Evolutionary conservation across 2,888 invertebrate genomes (phyloP), one percentile per base, ranked within the genome.

Genomic region (Belgica antarctica): DNA sequence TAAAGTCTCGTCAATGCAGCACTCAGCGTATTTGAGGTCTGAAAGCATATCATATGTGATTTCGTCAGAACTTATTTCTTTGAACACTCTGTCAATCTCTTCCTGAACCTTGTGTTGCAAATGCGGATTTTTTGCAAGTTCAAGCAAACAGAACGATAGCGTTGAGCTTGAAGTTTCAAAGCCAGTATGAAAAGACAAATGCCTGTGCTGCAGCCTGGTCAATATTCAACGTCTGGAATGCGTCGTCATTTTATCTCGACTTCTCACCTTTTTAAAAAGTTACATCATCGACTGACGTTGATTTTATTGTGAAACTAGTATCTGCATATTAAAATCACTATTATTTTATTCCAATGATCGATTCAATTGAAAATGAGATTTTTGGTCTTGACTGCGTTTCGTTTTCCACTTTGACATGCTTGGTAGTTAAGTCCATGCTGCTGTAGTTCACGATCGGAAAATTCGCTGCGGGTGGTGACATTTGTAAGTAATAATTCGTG

Each of bases 321-420:
- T n/a, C n/a, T n/a, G n/a, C n/a, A n/a, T n/a, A n/a, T n/a, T n/a
- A n/a, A n/a, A n/a, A n/a, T n/a, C n/a, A n/a, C n/a, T 22, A 1
- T 22, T 79, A 83, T 74, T 83, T 82, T 31, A 84, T 82, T n/a
- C 86, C 86, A 73, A 87, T 87, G 72, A 88, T 86, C n/a, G 87
- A 85, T 75, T 87, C 87, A n/a, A 87, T 87, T 10, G 87, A 87
- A 76, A 85, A 85, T 0, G 85, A 84, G 34, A 85, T 77, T 74
- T 83, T 83, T 15, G 76, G 75, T 62, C 69, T 72, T 12, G 36
- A 61, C 12, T 19, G 31, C 17, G 66, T 61, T 46, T 65, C 28
- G 27, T 24, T 27, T 57, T 68, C 68, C 52, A 28, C 28, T 47
- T 57, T 68, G 7, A 31, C 24, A 15, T 28, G 31, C 22, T 57